Conservation (phyloP, 2,113 vertebrate species). For the Thamnaconus septentrionalis region DNA sequence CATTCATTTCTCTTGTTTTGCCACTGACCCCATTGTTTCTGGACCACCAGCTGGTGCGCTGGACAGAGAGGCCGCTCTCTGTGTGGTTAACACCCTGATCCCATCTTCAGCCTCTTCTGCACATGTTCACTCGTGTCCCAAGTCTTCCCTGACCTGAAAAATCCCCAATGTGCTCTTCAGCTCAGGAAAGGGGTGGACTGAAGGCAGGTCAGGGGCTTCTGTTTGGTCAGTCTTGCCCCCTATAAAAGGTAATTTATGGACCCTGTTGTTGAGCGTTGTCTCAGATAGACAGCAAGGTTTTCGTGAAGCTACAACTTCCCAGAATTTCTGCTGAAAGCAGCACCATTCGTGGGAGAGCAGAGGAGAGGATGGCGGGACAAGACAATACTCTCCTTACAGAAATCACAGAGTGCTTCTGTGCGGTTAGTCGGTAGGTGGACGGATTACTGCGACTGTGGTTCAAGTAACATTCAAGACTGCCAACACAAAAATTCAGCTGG, state of each 20-base stretch:
- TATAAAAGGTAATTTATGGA: constrained; percentile 54
- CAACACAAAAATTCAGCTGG: constrained; percentile 44
- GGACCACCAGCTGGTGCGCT: constrained; percentile 64
- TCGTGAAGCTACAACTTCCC: constrained; percentile 43
- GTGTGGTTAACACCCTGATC: constrained; percentile 57
- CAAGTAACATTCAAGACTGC: constrained; percentile 45
- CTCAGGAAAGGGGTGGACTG: constrained; percentile 31
- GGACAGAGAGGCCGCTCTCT: constrained; percentile 49
- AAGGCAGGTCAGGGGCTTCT: constrained; percentile 33
- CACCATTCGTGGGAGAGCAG: constrained; percentile 38
- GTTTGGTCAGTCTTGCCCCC: constrained; percentile 45
- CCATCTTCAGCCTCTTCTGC: constrained; percentile 40
- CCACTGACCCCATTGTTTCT: constrained; percentile 63
- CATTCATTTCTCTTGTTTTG: constrained; percentile 48
- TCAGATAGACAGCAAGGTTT: constrained; percentile 45
- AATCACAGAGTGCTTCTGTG: constrained; percentile 32
- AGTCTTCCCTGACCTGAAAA: constrained; percentile 52
- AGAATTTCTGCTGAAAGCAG: constrained; percentile 40
- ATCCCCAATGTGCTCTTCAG: constrained; percentile 27
- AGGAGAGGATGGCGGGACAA: constrained; percentile 30
- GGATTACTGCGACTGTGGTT: constrained; percentile 34
- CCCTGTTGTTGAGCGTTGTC: constrained; percentile 34
- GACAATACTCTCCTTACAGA: constrained; percentile 53
- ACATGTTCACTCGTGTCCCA: constrained; percentile 62
- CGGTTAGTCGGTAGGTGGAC: constrained; percentile 33